Evolutionary conservation across 2,113 vertebrate genomes (phyloP).

Genomic region (Neolamprologus sp.): DNA sequence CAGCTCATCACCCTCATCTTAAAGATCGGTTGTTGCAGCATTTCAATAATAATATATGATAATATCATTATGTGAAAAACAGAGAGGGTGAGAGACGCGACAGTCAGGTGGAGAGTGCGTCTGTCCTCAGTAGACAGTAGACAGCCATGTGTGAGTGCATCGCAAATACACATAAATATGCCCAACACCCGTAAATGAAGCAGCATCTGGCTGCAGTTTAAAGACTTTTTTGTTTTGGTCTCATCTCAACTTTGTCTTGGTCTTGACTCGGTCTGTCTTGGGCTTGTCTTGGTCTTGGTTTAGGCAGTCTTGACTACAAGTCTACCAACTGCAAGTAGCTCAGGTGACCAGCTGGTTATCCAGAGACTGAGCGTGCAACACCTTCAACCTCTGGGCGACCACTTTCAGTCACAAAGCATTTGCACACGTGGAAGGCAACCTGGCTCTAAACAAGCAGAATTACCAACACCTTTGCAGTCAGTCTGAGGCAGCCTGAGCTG

Average conservation of each 20-base stretch:
- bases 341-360: not conserved
- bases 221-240: not conserved
- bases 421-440: not conserved
- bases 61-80: too few species aligned
- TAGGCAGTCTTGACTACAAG: not conserved
- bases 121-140: too few species aligned
- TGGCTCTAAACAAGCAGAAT: not conserved
- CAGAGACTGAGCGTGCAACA: not conserved
- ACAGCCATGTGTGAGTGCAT: too few species aligned
- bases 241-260: not conserved
- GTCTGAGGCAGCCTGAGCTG: not conserved
- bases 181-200: too few species aligned
- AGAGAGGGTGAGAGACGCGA: too few species aligned
- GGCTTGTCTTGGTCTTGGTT: not conserved
- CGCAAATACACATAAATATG: too few species aligned
- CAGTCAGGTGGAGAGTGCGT: too few species aligned
- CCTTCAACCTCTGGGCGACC: not conserved
- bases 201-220: too few species aligned
- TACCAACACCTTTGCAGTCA: not conserved
- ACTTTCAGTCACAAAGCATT: not conserved
- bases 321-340: not conserved
- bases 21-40: accelerated
- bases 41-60: not conserved
- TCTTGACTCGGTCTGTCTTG: not conserved
- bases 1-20: not conserved